A percentile compares a stretch with the other conserved stretches of the same genome.
Evolutionary conservation across 1,140 invertebrate genomes (phyloP).

Genomic region (Conus ventricosus): DNA sequence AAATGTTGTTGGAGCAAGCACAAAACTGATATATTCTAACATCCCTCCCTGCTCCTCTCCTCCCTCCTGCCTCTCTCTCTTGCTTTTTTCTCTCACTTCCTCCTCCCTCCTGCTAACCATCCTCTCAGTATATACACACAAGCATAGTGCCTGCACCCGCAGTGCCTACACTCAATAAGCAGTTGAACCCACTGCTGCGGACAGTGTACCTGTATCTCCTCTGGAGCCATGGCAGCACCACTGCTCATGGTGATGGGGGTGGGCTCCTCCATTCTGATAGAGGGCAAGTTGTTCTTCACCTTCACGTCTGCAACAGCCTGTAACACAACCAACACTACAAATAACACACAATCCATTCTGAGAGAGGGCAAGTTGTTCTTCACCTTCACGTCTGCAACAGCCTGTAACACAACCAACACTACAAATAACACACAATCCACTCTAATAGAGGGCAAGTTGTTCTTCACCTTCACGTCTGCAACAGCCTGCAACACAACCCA

Average conservation of each 20-base stretch:
- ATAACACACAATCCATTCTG: too few species aligned
- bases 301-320: conserved; percentile 89
- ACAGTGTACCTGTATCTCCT: conserved; percentile 87
- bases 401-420: neutral
- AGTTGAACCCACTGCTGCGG: too few species aligned
- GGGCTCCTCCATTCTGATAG: conserved; percentile 96
- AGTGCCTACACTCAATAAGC: too few species aligned
- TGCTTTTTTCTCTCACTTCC: too few species aligned
- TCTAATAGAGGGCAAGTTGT: conserved; percentile 90
- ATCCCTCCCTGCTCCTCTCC: too few species aligned
- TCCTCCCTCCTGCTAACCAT: too few species aligned
- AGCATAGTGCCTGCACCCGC: too few species aligned
- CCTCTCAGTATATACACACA: conserved; percentile 14
- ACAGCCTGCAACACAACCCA: conserved; percentile 76
- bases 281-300: conserved; percentile 92
- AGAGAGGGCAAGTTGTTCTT: neutral
- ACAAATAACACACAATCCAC: too few species aligned
- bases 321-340: neutral
- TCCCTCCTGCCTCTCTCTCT: too few species aligned
- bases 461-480: conserved; percentile 93
- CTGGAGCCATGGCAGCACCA: conserved; percentile 91
- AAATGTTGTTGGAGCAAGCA: too few species aligned
- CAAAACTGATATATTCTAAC: too few species aligned
- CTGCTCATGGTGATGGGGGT: conserved; percentile 90
- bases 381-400: neutral